Conservation (phyloP, 2,797 vertebrate species). For the Carcharodon carcharias region DNA sequence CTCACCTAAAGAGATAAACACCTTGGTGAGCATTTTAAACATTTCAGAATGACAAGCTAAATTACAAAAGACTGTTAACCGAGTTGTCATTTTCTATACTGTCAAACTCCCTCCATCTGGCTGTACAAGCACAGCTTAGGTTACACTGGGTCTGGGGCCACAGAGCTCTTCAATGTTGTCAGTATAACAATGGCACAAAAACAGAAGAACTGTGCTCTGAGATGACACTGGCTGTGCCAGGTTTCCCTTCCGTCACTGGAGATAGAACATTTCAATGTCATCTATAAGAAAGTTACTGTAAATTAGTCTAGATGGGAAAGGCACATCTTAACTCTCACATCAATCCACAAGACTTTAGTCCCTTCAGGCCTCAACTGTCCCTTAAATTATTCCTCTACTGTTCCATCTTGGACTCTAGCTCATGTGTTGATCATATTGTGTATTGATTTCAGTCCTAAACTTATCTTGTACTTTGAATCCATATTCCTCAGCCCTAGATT, state of each 20-base stretch:
- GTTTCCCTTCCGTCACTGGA: not conserved
- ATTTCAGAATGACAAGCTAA: not conserved
- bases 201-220: not conserved
- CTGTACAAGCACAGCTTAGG: not conserved
- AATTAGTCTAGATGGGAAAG: not conserved
- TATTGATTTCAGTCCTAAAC: not conserved
- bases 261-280: not conserved
- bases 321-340: not conserved
- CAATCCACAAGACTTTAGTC: not conserved
- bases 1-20: conserved; percentile 67
- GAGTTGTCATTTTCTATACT: not conserved
- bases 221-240: not conserved
- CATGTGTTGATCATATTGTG: not conserved
- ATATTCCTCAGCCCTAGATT: not conserved
- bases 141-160: not conserved
- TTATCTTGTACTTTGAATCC: not conserved
- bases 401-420: not conserved
- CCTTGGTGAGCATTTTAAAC: not conserved
- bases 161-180: not conserved
- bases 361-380: not conserved
- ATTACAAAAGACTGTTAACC: not conserved
- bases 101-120: not conserved
- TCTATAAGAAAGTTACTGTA: not conserved
- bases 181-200: not conserved
- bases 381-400: not conserved